Percentiles rank a stretch among this genome's conserved stretches.
phyloP scores from a whole-genome alignment of 1,140 invertebrate species.

The Zaprionus capensis region DNA sequence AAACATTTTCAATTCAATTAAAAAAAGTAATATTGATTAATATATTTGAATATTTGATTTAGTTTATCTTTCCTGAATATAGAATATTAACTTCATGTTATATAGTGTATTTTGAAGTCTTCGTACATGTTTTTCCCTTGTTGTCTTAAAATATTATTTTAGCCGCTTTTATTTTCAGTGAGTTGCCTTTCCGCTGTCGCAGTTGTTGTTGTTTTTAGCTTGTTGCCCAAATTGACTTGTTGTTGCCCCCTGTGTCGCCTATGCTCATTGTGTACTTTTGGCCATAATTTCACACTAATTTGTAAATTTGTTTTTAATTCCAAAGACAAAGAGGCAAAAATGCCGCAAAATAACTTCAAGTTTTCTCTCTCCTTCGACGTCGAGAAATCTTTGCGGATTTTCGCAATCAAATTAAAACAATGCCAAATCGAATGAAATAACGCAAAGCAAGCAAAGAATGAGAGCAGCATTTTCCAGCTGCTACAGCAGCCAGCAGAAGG shows the following conservation, averaged over 20 bases:
- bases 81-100: too few relatives aligned
- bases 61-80: neutral
- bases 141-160: conserved; percentile 22
- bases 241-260: conserved; percentile 21
- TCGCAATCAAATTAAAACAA: conserved; percentile 42
- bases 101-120: neutral
- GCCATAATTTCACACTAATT: conserved; percentile 77
- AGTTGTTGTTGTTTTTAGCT: conserved; percentile 23
- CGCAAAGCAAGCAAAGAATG: conserved; percentile 14
- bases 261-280: conserved; percentile 42
- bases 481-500: neutral
- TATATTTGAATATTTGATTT: neutral
- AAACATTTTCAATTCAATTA: neutral
- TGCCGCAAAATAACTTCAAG: conserved; percentile 23
- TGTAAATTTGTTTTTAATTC: conserved; percentile 77
- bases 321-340: conserved; percentile 58
- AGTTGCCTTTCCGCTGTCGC: conserved; percentile 20
- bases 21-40: neutral
- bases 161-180: conserved; percentile 42
- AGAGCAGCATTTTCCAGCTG: conserved; percentile 11
- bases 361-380: too few relatives aligned
- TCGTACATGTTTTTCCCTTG: neutral
- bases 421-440: conserved; percentile 27
- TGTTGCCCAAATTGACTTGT: conserved; percentile 27
- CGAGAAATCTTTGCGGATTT: conserved; percentile 27